These are phyloP conservation scores for Zelleria hepariella DNA, from an alignment of 2,888 invertebrate species.

Conservation along the genomic window DNA sequence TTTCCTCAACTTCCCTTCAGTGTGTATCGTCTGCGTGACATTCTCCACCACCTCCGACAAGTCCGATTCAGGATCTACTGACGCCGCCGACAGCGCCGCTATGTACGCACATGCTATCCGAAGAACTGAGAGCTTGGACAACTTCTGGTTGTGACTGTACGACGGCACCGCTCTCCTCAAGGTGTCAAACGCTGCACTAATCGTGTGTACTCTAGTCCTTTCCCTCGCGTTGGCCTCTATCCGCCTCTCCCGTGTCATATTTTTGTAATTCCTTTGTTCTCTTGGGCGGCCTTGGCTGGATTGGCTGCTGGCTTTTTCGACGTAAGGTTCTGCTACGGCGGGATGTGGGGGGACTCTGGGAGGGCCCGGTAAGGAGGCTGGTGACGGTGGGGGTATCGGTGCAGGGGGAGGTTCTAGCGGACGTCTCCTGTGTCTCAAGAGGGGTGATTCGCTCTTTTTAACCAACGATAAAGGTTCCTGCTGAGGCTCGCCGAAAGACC, in stretches of 20 bases:
- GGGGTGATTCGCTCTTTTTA: constrained; percentile 45
- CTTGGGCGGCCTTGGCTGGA: constrained; percentile 38
- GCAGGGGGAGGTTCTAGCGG: constrained; percentile 43
- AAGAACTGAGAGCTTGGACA: constrained; percentile 92
- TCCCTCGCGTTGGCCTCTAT: constrained; percentile 96
- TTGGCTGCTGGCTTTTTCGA: constrained; percentile 1
- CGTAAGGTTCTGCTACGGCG: constrained; percentile 44
- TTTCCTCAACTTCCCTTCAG: constrained; percentile 90
- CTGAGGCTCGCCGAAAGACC: constrained; percentile 75
- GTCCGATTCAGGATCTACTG: constrained; percentile 74
- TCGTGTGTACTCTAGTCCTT: constrained; percentile 93
- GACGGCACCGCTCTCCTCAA: constrained; percentile 87
- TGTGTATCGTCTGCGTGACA: constrained; percentile 93
- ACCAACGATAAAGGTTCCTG: constrained; percentile 77
- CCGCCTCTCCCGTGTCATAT: constrained; percentile 92
- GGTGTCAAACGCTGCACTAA: constrained; percentile 95
- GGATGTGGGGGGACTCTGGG: constrained; percentile 71
- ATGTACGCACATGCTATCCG: constrained; percentile 96
- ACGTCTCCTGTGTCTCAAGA: constrained; percentile 45
- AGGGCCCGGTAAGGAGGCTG: constrained; percentile 37
- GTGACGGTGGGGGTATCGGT: constrained; percentile 28
- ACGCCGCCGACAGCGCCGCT: constrained; percentile 84
- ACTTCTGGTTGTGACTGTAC: constrained; percentile 93
- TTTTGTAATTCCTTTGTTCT: constrained; percentile 92
- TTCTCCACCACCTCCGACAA: constrained; percentile 85